phyloP scores from a whole-genome alignment of 1,140 invertebrate genomes.

The Halictus rubicundus region DNA sequence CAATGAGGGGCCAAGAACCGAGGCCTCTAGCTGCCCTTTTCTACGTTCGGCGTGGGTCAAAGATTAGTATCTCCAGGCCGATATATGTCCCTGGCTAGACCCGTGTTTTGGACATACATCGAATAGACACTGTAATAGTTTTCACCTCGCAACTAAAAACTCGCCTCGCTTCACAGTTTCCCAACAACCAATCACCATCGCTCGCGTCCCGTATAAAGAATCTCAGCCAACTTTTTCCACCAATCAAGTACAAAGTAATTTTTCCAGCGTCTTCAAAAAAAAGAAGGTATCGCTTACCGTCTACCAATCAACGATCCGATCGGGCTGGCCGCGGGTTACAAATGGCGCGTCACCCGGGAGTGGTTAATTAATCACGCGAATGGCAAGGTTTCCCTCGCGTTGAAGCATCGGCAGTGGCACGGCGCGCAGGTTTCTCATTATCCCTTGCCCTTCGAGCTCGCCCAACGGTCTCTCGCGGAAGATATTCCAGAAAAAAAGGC shows the following conservation, averaged over 20 bases:
- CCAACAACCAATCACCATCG: too few relatives aligned
- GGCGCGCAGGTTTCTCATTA: conserved; percentile 33
- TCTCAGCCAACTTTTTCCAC: too few relatives aligned
- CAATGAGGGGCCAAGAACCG: too few relatives aligned
- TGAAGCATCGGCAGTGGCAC: not conserved
- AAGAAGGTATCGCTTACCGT: not conserved
- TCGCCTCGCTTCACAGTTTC: too few relatives aligned
- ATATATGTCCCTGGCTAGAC: too few relatives aligned
- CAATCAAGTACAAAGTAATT: not conserved
- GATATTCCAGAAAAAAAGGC: conserved; percentile 49
- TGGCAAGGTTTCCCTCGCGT: not conserved
- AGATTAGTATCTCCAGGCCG: too few relatives aligned
- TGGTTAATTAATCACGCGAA: conserved; percentile 44
- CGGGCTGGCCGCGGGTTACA: not conserved
- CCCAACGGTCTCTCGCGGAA: conserved; percentile 20
- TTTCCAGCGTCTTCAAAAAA: not conserved
- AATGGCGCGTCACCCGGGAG: conserved; percentile 5
- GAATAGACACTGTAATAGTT: too few relatives aligned
- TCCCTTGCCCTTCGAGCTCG: not conserved
- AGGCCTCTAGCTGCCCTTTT: too few relatives aligned
- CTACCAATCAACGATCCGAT: not conserved
- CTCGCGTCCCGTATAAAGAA: too few relatives aligned
- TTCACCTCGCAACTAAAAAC: too few relatives aligned
- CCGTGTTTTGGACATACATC: too few relatives aligned
- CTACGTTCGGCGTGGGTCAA: too few relatives aligned